These are phyloP conservation scores for Marasmarcha lunaedactyla DNA, from an alignment of 2,888 invertebrate species.

Conservation along the genomic window DNA sequence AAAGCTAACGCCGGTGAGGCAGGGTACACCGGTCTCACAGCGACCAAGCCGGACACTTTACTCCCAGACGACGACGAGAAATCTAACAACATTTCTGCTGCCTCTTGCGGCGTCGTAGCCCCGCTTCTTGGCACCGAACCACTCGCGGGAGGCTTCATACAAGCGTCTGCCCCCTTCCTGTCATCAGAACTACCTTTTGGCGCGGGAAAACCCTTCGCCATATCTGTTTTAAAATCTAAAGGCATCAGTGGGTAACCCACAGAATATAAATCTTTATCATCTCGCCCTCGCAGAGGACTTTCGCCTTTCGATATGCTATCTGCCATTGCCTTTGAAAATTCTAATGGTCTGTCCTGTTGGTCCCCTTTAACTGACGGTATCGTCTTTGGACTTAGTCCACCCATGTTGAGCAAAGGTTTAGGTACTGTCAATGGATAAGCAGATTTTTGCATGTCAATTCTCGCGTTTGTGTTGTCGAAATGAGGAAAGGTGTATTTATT, in stretches of 20 bases:
- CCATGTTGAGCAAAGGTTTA: conserved; percentile 55
- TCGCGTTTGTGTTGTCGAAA: conserved; percentile 42
- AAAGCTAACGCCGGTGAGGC: conserved; percentile 79
- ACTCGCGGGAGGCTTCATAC: conserved; percentile 59
- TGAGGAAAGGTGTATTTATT: conserved; percentile 57
- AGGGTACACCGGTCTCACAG: conserved; percentile 69
- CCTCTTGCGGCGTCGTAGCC: conserved; percentile 68
- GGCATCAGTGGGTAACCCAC: conserved; percentile 48
- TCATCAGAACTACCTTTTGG: conserved; percentile 57
- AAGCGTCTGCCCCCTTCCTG: conserved; percentile 55
- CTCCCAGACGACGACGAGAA: conserved; percentile 73
- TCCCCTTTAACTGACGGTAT: conserved; percentile 35
- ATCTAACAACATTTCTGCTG: conserved; percentile 75
- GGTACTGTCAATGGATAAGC: conserved; percentile 57
- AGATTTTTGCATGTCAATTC: conserved; percentile 54
- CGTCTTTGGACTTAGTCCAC: conserved; percentile 55
- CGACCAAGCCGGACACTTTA: conserved; percentile 63
- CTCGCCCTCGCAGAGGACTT: conserved; percentile 46
- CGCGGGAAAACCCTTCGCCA: conserved; percentile 54
- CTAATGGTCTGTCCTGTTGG: conserved; percentile 40
- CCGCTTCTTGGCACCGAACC: conserved; percentile 51
- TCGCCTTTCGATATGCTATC: conserved; percentile 50
- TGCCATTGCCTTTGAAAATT: conserved; percentile 44
- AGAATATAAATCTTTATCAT: conserved; percentile 47
- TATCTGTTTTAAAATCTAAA: conserved; percentile 57